Evolutionary conservation across 2,888 invertebrate species (phyloP), one percentile per base, ranked within the genome.

Genomic region (Allacma fusca): DNA sequence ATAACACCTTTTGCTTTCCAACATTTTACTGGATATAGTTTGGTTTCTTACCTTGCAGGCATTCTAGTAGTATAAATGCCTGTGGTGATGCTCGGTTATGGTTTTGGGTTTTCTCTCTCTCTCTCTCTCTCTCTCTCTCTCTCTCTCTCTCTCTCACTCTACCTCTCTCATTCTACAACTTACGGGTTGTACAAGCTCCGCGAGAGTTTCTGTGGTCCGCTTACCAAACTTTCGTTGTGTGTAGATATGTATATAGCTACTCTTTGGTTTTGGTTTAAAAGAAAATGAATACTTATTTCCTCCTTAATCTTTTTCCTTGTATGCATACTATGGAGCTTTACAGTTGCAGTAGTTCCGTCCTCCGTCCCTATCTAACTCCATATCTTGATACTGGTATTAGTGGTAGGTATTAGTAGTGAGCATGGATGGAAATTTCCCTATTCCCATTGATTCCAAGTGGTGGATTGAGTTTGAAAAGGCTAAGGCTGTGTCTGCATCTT

Each of bases 71-170:
- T 24, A 76, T 76, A 76, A 76, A 76, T 76, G 76, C 62, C 70
- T 76, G 76, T 70, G 76, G 76, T 76, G 70, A n/a, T 59, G 43
- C 57, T 62, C 43, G 76, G 76, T 76, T 76, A 70, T 76, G 76
- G 76, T 76, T 76, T 76, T 29, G 34, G 68, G 76, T 70, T 76
- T 75, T 29, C 68, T 68, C 50, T 64, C 50, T 50, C 50, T 50
- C 50, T 50, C 50, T 9, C 34, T 7, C 34, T n/a, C n/a, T n/a
- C n/a, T n/a, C n/a, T n/a, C n/a, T n/a, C 50, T 50, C 50, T 50
- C 50, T 50, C 50, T 9, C 34, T 7, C 34, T 76, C 67, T 29
- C 68, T 68, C 50, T 64, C 50, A 9, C 50, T 50, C 50, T 50
- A 5, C 4, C 34, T 7, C 34, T 50, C n/a, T 50, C 50, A 19